Evolutionary conservation across 2,888 invertebrate species (phyloP).

Genomic region (Melangyna quadrimaculata): DNA sequence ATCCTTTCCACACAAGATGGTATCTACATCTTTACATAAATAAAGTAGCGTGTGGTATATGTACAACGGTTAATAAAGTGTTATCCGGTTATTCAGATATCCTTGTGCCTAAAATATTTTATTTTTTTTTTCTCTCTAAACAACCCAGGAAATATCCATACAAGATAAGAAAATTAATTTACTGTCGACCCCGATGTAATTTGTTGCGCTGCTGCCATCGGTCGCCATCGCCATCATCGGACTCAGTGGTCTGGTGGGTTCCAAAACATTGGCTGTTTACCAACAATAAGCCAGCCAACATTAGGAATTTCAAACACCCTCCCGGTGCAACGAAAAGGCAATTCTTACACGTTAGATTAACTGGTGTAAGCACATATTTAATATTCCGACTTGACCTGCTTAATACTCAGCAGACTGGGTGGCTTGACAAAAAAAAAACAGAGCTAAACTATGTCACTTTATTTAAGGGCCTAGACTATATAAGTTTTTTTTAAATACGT

Average conservation of each 20-base stretch:
- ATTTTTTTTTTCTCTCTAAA: background rate
- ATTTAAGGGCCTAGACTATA: no score
- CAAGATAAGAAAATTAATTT: constrained; percentile 24
- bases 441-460: background rate
- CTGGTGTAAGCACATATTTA: constrained; percentile 18
- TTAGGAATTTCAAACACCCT: background rate
- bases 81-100: background rate
- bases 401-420: background rate
- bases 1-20: background rate
- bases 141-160: background rate
- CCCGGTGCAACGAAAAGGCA: background rate
- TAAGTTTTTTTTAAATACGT: no score
- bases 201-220: constrained; percentile 1
- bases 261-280: background rate
- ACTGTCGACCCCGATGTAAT: constrained; percentile 41
- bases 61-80: background rate
- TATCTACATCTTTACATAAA: no score
- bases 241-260: background rate
- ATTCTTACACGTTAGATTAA: background rate
- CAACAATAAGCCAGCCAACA: background rate
- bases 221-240: background rate
- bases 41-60: constrained; percentile 1
- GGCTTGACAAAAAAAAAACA: background rate
- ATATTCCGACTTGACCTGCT: constrained; percentile 26
- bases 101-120: background rate